Conservation (phyloP, 2,797 vertebrate genomes). For the Neostethus bicornis region DNA sequence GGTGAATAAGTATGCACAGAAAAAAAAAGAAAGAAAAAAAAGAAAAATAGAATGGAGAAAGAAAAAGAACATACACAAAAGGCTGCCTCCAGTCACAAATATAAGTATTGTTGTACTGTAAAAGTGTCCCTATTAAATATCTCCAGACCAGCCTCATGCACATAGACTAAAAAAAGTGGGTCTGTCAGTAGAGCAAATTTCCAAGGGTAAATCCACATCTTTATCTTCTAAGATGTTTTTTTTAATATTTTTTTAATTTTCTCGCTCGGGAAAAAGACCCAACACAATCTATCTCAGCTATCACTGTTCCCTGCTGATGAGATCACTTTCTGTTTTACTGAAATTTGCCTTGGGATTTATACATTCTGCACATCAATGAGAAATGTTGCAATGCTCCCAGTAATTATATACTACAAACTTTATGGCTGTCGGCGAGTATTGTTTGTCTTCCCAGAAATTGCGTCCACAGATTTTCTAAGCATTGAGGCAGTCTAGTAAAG, state of each 20-base stretch:
- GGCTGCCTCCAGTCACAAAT: constrained; percentile 34
- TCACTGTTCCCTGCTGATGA: constrained; percentile 49
- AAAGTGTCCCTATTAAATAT: constrained; percentile 40
- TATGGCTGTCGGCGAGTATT: constrained; percentile 25
- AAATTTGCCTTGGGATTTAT: constrained; percentile 70
- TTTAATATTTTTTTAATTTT: constrained; percentile 15
- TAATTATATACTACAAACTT: constrained; percentile 44
- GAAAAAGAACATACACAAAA: constrained; percentile 9
- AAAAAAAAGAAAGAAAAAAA: constrained; percentile 7
- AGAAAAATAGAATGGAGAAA: neutral
- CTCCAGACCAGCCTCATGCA: constrained; percentile 32
- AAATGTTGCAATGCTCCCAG: constrained; percentile 18
- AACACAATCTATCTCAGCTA: constrained; percentile 56
- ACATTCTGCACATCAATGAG: constrained; percentile 50
- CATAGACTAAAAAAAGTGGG: no score
- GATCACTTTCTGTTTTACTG: constrained; percentile 53
- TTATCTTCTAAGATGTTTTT: constrained; percentile 42
- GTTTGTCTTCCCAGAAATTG: constrained; percentile 4
- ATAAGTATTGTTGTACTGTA: constrained; percentile 27
- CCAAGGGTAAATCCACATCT: constrained; percentile 47
- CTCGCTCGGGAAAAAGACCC: constrained; percentile 26
- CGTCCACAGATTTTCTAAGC: constrained; percentile 4
- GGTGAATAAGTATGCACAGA: neutral
- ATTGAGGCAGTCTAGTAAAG: constrained; percentile 21
- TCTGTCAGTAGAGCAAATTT: constrained; percentile 55